Base-by-base conservation (phyloP, 2,797 vertebrate genomes). In the Phataginus tricuspis region DNA sequence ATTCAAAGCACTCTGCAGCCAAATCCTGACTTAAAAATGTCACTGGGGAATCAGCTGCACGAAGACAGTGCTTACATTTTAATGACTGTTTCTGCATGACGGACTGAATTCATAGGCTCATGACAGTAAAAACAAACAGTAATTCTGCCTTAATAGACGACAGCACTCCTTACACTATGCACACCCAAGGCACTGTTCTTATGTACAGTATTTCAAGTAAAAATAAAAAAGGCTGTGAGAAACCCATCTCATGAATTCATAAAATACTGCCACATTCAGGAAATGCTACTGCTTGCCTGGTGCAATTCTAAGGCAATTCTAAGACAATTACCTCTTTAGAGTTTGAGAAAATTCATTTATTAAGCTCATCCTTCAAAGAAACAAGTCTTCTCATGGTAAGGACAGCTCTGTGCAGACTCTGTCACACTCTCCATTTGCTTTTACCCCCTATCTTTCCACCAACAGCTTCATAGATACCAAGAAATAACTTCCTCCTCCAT, bases 111-210 rank as follows among this genome's bases (percentile, higher is more conserved):
- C 97, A 92, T 13, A 91, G 94, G 90, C 94, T 97, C 91, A 75
- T 86, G 80, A 94, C 42, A 80, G 92, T 95, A 96, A 98, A 98
- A 98, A 97, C 95, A 97, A 98, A 98, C 87, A 96, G 97, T 80
- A 96, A 97, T 90, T 96, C 94, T 85, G 51, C 86, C 96, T 96
- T 97, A 96, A 97, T 80, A 95, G 4, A 19, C 96, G 97, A 79
- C 95, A 96, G 75, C 69, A 72, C 88, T 57, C 78, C 97, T 96
- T 94, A 90, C 57, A 93, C 71, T 83, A 78, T 61, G 85, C 91
- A 89, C 1, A 97, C 97, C 97, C 0, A 27, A 96, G 98, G 98
- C 97, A 85, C 55, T 0, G 0, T 75, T 96, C 97, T 85, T 86
- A 96, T 37, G 79, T 11, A 63, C 53, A 74, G 42, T 37, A 84